A percentile compares a stretch with the other conserved stretches of the same genome.
Evolutionary conservation across 2,797 vertebrate genomes (phyloP).

Genomic region (Gorsachius magnificus): DNA sequence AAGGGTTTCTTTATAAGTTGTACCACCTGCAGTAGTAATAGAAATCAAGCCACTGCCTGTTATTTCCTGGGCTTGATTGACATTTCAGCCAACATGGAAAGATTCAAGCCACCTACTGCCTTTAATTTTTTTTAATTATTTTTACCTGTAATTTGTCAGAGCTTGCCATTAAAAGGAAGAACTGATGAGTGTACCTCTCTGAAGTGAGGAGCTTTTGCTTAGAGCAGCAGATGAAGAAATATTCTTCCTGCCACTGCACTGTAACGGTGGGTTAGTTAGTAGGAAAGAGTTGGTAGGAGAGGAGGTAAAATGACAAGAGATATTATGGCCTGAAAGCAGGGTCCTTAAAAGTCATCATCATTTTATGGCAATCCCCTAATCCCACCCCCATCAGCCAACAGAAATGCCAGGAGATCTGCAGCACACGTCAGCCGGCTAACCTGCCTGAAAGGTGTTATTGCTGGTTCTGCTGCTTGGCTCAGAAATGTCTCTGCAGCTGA

Average conservation of each 20-base stretch:
- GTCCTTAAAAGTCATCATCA: conserved; percentile 37
- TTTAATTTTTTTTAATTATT: conserved; percentile 40
- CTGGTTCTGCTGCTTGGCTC: conserved; percentile 39
- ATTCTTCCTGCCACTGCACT: background rate
- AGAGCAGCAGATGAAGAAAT: conserved; percentile 28
- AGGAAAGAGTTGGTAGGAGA: conserved; percentile 12
- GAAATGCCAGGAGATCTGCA: conserved; percentile 31
- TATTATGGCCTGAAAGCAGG: conserved; percentile 49
- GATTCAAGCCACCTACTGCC: conserved; percentile 25
- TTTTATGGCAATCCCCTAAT: conserved; percentile 37
- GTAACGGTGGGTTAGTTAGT: conserved; percentile 7
- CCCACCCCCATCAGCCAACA: background rate
- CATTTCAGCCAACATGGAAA: conserved; percentile 47
- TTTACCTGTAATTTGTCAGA: conserved; percentile 55
- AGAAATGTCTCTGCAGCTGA: conserved; percentile 37
- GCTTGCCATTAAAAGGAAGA: conserved; percentile 41
- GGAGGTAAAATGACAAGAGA: conserved; percentile 54
- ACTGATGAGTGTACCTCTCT: background rate
- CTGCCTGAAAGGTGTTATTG: conserved; percentile 42
- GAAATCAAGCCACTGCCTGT: conserved; percentile 63
- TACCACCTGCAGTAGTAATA: conserved; percentile 65
- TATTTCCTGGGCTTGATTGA: conserved; percentile 62
- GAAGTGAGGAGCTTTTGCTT: conserved; percentile 25
- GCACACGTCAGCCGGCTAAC: conserved; percentile 25
- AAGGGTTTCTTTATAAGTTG: conserved; percentile 60